Evolutionary conservation across 2,888 invertebrate genomes (phyloP), one percentile per base, ranked within the genome.

Genomic region (Fragum fragum): DNA sequence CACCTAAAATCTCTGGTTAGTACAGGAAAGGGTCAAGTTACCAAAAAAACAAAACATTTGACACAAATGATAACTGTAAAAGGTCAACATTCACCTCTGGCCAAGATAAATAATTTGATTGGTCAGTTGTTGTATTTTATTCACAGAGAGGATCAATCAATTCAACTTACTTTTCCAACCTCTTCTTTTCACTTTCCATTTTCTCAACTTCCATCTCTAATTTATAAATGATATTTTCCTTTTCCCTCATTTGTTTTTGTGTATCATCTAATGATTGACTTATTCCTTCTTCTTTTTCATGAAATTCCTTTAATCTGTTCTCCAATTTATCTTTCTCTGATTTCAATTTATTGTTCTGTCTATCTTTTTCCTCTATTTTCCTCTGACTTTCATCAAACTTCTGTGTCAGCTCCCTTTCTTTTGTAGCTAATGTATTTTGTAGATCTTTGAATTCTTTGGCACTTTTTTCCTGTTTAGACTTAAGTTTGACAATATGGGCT

Each of bases 301-400:
- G 82, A 66, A 69, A 79, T 21, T 85, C 77, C 55, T 79, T 59
- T 0, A 85, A 53, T 32, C 79, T 79, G 71, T 71, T 77, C 36
- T 70, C 59, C 47, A 85, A 39, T 53, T 85, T 74, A 7, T 85
- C 82, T 36, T 70, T 85, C 53, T 75, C 63, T 85, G 74, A 3
- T 57, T 87, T 86, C 11, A 90, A 71, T 39, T 86, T 87, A n/a
- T 59, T 73, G 21, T 85, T 80, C 23, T 87, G 79, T 21, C 76
- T 72, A 26, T 87, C 86, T 42, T 81, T 86, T 55, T 87, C 86
- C 21, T 86, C 88, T 11, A 86, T 57, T 42, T 86, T 85, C n/a
- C 82, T 70, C 28, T 86, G 83, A 26, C 80, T 61, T 53, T 89
- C 88, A 7, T 87, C 83, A 11, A 91, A 47, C 47, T 85, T 85